A percentile compares a stretch with the other conserved stretches of the same genome.
phyloP scores from a whole-genome alignment of 2,113 vertebrate species.

The Seriola dumerili region DNA sequence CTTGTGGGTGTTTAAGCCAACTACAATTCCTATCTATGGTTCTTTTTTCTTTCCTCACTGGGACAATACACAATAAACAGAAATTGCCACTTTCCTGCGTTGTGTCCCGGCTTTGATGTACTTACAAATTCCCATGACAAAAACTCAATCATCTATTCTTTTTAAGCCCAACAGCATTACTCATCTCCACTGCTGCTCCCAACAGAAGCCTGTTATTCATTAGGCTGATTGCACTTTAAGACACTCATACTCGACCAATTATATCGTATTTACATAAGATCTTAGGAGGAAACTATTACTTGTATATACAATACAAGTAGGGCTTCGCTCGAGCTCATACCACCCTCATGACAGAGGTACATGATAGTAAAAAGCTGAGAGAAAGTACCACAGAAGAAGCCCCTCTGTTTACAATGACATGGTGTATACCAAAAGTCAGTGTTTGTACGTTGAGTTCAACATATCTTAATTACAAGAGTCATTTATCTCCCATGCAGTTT shows the following conservation, averaged over 20 bases:
- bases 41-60: constrained; percentile 20
- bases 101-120: constrained; percentile 29
- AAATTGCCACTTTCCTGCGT: constrained; percentile 46
- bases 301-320: constrained; percentile 71
- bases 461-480: constrained; percentile 76
- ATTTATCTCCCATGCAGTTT: constrained; percentile 78
- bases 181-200: constrained; percentile 59
- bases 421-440: constrained; percentile 69
- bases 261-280: constrained; percentile 78
- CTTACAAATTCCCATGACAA: constrained; percentile 61
- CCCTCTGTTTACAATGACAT: constrained; percentile 71
- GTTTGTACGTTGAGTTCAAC: constrained; percentile 81
- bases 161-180: constrained; percentile 62
- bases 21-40: constrained; percentile 15
- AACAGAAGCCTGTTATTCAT: constrained; percentile 82
- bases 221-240: constrained; percentile 81
- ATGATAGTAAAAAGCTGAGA: constrained; percentile 2
- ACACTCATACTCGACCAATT: constrained; percentile 75
- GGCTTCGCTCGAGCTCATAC: constrained; percentile 50
- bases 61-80: constrained; percentile 44
- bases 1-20: constrained; percentile 18
- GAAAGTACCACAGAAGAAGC: constrained; percentile 29
- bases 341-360: constrained; percentile 41
- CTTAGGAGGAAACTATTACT: constrained; percentile 70
- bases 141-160: constrained; percentile 57